Conservation (phyloP, 1,140 invertebrate species). For the Hormaphis cornu region DNA sequence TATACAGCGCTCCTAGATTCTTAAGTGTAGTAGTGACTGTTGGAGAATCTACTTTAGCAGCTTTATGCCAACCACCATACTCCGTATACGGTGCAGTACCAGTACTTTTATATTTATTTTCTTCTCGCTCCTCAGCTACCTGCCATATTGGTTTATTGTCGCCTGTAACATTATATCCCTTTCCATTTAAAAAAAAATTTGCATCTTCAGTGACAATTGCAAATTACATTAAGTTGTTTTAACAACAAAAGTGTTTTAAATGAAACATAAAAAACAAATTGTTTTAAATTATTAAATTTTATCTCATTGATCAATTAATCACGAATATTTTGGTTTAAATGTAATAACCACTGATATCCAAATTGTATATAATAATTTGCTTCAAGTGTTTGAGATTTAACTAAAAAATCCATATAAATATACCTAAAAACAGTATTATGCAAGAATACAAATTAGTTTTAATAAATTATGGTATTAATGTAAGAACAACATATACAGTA, state of each 20-base stretch:
- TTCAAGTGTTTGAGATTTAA: no score
- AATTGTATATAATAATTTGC: background rate
- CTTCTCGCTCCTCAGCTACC: conserved; percentile 94
- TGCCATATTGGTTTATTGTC: conserved; percentile 99
- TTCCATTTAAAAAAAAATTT: conserved; percentile 28
- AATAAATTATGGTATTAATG: background rate
- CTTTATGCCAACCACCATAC: conserved; percentile 96
- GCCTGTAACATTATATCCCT: conserved; percentile 46
- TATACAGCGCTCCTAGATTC: conserved; percentile 93
- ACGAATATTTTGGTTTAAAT: no score
- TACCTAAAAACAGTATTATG: background rate
- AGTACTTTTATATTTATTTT: conserved; percentile 84
- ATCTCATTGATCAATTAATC: no score
- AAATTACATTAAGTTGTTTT: background rate
- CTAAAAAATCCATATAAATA: background rate
- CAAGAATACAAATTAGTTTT: background rate
- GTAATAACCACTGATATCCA: background rate
- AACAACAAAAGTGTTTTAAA: background rate
- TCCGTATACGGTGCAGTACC: conserved; percentile 86
- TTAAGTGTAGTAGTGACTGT: conserved; percentile 94
- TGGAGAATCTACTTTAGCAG: conserved; percentile 95
- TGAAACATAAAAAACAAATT: background rate
- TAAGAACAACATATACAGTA: background rate
- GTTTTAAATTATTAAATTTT: background rate
- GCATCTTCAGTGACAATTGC: background rate